Percentiles rank a stretch among this genome's conserved stretches.
These are phyloP conservation scores for Rhagonycha lutea DNA, from an alignment of 2,888 invertebrate species.

Conservation along the genomic window DNA sequence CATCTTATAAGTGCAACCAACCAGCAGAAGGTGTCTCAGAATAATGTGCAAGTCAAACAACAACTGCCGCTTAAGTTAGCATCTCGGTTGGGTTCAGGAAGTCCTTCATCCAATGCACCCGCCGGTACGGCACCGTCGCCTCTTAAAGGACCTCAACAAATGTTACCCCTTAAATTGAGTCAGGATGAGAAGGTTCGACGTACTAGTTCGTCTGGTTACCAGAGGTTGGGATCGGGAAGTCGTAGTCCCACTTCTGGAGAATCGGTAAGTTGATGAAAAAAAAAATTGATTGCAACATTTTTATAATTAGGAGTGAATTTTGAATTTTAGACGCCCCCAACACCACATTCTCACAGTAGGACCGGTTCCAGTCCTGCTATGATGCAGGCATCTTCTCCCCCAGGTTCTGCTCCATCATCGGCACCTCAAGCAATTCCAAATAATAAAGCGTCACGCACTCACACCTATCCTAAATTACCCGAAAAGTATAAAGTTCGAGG, in stretches of 20 bases:
- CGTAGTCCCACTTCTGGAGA: constrained; percentile 56
- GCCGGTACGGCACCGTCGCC: constrained; percentile 42
- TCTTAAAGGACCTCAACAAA: constrained; percentile 58
- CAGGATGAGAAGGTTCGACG: constrained; percentile 55
- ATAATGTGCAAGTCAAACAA: constrained; percentile 73
- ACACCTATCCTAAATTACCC: constrained; percentile 74
- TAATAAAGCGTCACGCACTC: constrained; percentile 59
- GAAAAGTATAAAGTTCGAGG: constrained; percentile 69
- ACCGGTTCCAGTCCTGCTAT: constrained; percentile 84
- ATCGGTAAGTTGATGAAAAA: constrained; percentile 45
- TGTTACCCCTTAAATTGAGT: constrained; percentile 66
- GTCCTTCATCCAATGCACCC: constrained; percentile 46
- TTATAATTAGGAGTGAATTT: background rate
- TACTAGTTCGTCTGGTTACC: constrained; percentile 55
- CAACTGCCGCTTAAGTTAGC: constrained; percentile 89
- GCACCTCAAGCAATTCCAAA: background rate
- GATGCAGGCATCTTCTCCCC: constrained; percentile 67
- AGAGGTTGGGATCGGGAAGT: constrained; percentile 57
- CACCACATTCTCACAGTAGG: constrained; percentile 65
- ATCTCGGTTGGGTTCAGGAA: constrained; percentile 58
- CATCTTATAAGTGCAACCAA: constrained; percentile 80
- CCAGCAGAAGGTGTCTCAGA: constrained; percentile 70
- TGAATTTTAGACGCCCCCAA: constrained; percentile 47
- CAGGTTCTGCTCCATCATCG: constrained; percentile 37
- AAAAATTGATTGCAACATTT: constrained; percentile 23